A percentile compares a stretch with the other conserved stretches of the same genome.
Evolutionary conservation across 2,113 vertebrate species (phyloP).

Genomic region (Cryptomyrus ogoouensis): DNA sequence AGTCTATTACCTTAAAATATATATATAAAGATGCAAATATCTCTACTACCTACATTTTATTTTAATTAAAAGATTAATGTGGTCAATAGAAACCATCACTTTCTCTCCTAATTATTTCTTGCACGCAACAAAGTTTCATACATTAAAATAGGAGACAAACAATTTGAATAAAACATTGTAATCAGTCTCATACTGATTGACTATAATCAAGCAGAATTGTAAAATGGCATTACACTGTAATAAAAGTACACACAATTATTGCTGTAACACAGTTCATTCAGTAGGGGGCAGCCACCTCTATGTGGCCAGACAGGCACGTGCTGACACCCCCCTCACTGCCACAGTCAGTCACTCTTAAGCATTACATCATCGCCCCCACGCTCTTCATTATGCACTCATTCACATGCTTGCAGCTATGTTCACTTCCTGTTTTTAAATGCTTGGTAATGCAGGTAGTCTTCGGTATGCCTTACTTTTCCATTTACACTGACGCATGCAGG

Average conservation of each 20-base stretch:
- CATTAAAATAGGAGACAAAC: background rate
- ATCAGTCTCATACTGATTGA: background rate
- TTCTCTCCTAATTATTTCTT: background rate
- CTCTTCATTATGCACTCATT: constrained; percentile 19
- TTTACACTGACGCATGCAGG: background rate
- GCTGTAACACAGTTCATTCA: constrained; percentile 28
- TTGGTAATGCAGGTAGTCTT: background rate
- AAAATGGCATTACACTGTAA: background rate
- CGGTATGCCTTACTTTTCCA: background rate
- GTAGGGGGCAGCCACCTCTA: constrained; percentile 25
- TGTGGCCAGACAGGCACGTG: constrained; percentile 40
- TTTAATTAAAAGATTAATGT: background rate
- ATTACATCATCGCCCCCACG: constrained; percentile 49
- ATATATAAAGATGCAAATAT: background rate
- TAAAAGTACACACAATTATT: background rate
- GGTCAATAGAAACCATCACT: background rate
- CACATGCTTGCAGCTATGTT: background rate
- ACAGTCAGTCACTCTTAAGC: constrained; percentile 42
- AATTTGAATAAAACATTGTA: background rate
- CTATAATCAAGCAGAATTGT: background rate
- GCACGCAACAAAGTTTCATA: background rate
- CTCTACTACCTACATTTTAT: background rate
- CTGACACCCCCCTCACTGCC: constrained; percentile 38
- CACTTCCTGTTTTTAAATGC: background rate
- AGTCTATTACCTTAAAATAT: background rate